Conservation (phyloP, 2,113 vertebrate species). For the Myotis yumanensis region DNA sequence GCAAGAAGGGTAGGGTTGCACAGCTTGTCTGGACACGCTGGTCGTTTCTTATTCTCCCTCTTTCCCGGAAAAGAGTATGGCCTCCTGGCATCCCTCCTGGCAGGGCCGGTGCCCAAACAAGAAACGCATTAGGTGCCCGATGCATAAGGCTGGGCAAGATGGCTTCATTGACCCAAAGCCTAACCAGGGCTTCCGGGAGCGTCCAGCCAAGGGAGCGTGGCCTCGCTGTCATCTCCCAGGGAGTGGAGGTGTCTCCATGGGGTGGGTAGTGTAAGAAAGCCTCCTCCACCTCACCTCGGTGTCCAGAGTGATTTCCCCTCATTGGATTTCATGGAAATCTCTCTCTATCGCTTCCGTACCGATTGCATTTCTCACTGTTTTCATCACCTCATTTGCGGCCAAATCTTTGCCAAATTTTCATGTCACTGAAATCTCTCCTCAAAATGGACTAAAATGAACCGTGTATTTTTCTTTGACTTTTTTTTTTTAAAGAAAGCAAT, state of each 20-base stretch:
- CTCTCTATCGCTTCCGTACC: background rate
- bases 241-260: background rate
- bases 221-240: background rate
- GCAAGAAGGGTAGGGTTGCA: slow-evolving; percentile 61
- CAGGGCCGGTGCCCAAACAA: background rate
- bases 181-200: background rate
- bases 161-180: background rate
- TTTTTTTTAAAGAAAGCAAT: background rate
- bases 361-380: background rate
- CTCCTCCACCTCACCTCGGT: background rate
- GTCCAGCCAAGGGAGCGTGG: background rate
- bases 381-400: background rate
- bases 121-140: background rate
- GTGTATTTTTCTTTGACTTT: background rate
- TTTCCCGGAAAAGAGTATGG: slow-evolving; percentile 10
- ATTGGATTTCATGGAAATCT: background rate
- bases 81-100: background rate
- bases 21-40: slow-evolving; percentile 49
- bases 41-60: background rate
- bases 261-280: background rate
- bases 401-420: background rate
- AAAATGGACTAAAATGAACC: background rate
- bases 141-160: background rate
- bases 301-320: background rate
- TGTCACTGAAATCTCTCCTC: background rate